Evolutionary conservation across 1,140 invertebrate genomes (phyloP), one percentile per base, ranked within the genome.

Genomic region (Dinothrombium tinctorium): DNA sequence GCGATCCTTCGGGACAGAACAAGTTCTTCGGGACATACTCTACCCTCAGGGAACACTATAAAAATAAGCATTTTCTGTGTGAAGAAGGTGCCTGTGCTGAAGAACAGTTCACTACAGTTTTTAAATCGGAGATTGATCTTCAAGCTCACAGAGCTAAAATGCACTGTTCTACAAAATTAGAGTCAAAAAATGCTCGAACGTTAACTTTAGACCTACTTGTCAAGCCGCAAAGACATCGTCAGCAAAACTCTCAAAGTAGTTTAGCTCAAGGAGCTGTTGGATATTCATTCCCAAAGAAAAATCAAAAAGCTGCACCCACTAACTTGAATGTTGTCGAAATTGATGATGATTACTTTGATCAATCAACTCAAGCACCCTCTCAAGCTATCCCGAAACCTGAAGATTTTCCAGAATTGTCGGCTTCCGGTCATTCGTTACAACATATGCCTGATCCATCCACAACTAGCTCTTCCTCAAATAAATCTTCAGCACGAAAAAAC

Each of bases 61-160:
- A 65, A 17, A 64, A 65, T 1, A 73, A 82, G 35, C 87, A 96
- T 59, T 90, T 67, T 52, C 61, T 94, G 2, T 95, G 89, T 58
- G 82, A 94, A 56, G 83, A 92, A 53, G 84, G 75, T 0, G 66
- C 74, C 29, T 94, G 89, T 56, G 65, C 66, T 2, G 69, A 74
- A 4, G 73, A 81, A 51, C 71, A 80, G 51, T 78, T 92, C 48
- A 86, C 79, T 0, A 72, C 80, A 48, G 87, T 80, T 1, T 95
- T 92, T 55, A 64, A 78, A 29, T 73, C 73, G 17, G 79, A 89
- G 48, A 89, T 94, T 42, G 87, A 94, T 60, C 65, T 89, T 11
- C 86, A 80, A 68, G 75, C 74, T 17, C 86, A 94, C 56, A 76
- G 73, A 51, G 71, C 81, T 0, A 68, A 66, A 29, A 63, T 70